Base-by-base conservation (phyloP, 1,140 invertebrate genomes). In the Anastatus disparis region DNA sequence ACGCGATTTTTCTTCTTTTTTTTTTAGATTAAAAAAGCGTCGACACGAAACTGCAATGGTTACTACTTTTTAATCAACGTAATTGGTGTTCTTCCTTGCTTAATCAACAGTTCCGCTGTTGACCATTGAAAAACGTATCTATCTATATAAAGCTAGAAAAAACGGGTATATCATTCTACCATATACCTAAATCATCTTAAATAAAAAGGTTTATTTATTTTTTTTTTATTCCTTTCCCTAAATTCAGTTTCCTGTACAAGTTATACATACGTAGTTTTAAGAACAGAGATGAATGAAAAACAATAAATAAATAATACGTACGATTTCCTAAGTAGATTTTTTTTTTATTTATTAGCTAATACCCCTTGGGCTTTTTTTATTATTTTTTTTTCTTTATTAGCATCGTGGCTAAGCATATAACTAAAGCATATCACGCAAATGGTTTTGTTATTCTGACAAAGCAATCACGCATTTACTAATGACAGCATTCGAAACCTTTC, bases 31-130 rank as follows among this genome's bases (percentile, higher is more conserved):
- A 24, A 55, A n/a, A n/a, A 75, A 71, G 74, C 78, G 68, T 67
- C 56, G 63, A 75, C 61, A 44, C 69, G 74, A 77, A 67, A 76
- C 74, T 67, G 75, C 77, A 20, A 79, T 84, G 80, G 82, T 74
- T 78, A 46, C 55, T 71, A 71, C 78, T 81, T 81, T 83, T 81
- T 83, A 84, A 82, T 84, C 81, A 84, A 85, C 79, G 78, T 84
- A 81, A 85, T 86, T 86, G 85, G 85, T 86, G 85, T 86, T 86
- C 81, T 77, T 83, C 84, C 83, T 85, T 85, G 79, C 82, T 68
- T 81, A 80, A 83, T 84, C 82, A 84, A 84, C 83, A 79, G 66
- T 74, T 75, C 61, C 27, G 29, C 77, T 75, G 83, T 85, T 83
- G 83, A 85, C 77, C 76, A 77, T 81, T 78, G 72, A 80, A 80